phyloP scores from a whole-genome alignment of 2,888 invertebrate species.

The Epinotia bilunana region DNA sequence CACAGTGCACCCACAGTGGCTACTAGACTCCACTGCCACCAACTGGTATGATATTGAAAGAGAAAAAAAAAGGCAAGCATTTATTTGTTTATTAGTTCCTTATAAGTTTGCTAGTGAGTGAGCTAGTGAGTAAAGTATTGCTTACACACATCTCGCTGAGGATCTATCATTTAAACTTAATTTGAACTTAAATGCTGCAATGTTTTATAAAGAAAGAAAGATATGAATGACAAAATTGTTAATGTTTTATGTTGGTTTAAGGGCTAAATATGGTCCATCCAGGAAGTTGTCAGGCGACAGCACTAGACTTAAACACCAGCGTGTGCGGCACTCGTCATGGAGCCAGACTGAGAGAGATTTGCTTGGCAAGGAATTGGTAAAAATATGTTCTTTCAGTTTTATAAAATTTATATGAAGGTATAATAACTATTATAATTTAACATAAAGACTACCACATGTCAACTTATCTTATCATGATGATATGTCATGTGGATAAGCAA shows the following conservation, averaged over 20 bases:
- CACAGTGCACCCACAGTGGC: slow-evolving; percentile 86
- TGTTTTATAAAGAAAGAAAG: background rate
- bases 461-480: too few relatives aligned
- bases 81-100: background rate
- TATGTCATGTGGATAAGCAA: too few relatives aligned
- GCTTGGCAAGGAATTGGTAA: slow-evolving; percentile 84
- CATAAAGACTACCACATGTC: too few relatives aligned
- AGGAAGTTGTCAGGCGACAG: slow-evolving; percentile 67
- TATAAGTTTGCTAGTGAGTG: background rate
- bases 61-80: slow-evolving; percentile 64
- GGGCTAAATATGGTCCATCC: slow-evolving; percentile 62
- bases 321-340: slow-evolving; percentile 63
- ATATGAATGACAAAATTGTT: background rate
- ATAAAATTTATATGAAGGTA: too few relatives aligned
- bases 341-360: slow-evolving; percentile 80
- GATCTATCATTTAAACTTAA: background rate
- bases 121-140: background rate
- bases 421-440: too few relatives aligned
- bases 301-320: slow-evolving; percentile 53
- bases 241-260: slow-evolving; percentile 49
- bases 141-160: background rate
- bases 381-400: slow-evolving; percentile 35
- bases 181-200: background rate
- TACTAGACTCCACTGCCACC: slow-evolving; percentile 85
- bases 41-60: slow-evolving; percentile 85